Conservation (phyloP, 2,113 vertebrate genomes). For the Camelus dromedarius region DNA sequence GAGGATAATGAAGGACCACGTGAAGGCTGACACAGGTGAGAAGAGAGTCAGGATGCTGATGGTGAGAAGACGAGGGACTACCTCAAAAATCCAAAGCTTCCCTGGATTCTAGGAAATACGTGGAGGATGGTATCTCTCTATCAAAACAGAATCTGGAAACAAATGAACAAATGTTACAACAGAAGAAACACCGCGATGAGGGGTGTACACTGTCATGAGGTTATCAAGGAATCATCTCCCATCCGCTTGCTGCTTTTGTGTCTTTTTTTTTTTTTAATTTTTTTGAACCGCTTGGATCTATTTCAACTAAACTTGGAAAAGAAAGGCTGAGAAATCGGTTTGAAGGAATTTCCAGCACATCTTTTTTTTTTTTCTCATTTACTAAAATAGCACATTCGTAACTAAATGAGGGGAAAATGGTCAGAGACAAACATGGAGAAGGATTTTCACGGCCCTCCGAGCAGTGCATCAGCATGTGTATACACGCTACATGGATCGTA, state of each 20-base stretch:
- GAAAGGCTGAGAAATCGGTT: neutral
- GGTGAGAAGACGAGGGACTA: neutral
- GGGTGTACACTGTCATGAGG: neutral
- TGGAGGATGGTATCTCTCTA: neutral
- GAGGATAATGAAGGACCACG: neutral
- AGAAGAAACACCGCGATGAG: neutral
- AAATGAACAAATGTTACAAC: neutral
- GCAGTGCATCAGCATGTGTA: neutral
- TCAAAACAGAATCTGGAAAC: neutral
- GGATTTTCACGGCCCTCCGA: neutral
- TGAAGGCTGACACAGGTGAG: neutral
- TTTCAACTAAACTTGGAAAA: neutral
- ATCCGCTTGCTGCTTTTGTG: neutral
- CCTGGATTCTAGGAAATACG: neutral
- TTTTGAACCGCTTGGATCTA: neutral
- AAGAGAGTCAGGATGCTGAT: rapidly evolving
- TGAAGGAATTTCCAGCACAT: slow-evolving; percentile 1
- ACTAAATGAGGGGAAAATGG: slow-evolving; percentile 31
- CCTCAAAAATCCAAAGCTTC: neutral
- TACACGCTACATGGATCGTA: neutral
- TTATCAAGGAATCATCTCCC: neutral
- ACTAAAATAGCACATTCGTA: slow-evolving; percentile 31
- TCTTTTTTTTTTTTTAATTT: neutral
- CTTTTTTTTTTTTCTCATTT: slow-evolving; percentile 58
- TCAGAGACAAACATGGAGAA: neutral